These are phyloP conservation scores for Neotoxoptera formosana DNA, from an alignment of 1,140 invertebrate species.

Conservation along the genomic window DNA sequence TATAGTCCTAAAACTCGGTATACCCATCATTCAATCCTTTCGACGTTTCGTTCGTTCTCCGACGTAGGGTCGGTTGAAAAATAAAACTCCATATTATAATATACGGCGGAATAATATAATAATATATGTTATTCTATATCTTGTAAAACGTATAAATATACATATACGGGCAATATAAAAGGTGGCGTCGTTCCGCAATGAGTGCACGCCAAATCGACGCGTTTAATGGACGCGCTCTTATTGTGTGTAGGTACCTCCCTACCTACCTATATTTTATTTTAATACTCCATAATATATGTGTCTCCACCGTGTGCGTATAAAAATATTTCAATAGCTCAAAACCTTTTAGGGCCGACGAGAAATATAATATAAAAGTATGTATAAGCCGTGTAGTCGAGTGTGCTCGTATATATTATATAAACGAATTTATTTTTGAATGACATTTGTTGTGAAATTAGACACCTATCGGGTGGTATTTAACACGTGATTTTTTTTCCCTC, in stretches of 20 bases:
- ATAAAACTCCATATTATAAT: neutral
- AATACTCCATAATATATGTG: neutral
- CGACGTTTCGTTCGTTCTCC: neutral
- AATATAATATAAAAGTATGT: neutral
- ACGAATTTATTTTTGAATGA: slow-evolving; percentile 17
- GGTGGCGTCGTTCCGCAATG: slow-evolving; percentile 6
- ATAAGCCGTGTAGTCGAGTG: neutral
- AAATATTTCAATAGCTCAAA: slow-evolving; percentile 39
- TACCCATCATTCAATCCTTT: slow-evolving; percentile 34
- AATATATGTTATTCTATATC: neutral
- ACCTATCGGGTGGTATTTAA: neutral
- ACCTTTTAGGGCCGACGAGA: slow-evolving; percentile 23
- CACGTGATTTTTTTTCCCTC: neutral
- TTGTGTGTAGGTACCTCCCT: neutral
- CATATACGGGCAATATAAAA: neutral
- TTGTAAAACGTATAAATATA: neutral
- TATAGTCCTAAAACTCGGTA: neutral
- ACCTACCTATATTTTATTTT: neutral
- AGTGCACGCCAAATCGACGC: slow-evolving; percentile 27
- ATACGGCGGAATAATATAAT: too few relatives aligned
- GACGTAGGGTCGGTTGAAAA: neutral
- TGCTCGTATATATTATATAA: neutral
- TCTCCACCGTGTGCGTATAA: neutral
- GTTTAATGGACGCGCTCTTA: slow-evolving; percentile 42
- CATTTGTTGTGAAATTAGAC: slow-evolving; percentile 46